Base-by-base conservation (phyloP, 2,113 vertebrate species). In the Caranx melampygus region DNA sequence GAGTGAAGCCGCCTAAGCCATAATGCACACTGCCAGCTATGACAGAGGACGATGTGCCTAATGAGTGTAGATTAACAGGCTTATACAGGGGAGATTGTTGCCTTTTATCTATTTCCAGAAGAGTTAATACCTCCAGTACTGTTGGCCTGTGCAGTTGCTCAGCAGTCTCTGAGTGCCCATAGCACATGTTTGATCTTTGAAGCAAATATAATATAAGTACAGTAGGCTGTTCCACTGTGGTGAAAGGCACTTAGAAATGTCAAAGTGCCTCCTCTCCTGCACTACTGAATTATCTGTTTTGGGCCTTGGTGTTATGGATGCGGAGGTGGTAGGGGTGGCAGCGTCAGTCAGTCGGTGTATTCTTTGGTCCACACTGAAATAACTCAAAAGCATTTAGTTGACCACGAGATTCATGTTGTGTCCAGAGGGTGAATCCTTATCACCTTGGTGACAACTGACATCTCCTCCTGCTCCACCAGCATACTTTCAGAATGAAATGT, bases 21-120 rank as follows among this genome's bases (percentile, higher is more conserved):
- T 75, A 87, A 83, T 79, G 52, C 47, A 79, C n/a, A 44, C 14
- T 79, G 75, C 58, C 79, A 72, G 77, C 68, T 77, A 65, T 83
- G 65, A 81, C 71, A 54, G 71, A 74, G 49, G 61, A 81, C 16
- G 26, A 81, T 59, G 82, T 68, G 44, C 69, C 45, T 81, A 88
- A 85, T 87, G 75, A 86, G 61, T 70, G 64, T 55, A 78, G 66
- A 86, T 90, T 87, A 87, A 49, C 69, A 55, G 73, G 72, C 61
- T 86, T 84, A 80, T 75, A 82, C 78, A 79, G 60, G 52, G 20
- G 51, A 81, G 37, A 78, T 58, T 71, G 61, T 59, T 67, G 71
- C 63, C 45, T 87, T 45, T 86, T 64, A 77, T 89, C 16, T 66
- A 15, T 57, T 72, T 84, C 69, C 59, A 71, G 52, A 54, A 45